Base-by-base conservation (phyloP, 1,140 invertebrate genomes). In the Idris sp. region DNA sequence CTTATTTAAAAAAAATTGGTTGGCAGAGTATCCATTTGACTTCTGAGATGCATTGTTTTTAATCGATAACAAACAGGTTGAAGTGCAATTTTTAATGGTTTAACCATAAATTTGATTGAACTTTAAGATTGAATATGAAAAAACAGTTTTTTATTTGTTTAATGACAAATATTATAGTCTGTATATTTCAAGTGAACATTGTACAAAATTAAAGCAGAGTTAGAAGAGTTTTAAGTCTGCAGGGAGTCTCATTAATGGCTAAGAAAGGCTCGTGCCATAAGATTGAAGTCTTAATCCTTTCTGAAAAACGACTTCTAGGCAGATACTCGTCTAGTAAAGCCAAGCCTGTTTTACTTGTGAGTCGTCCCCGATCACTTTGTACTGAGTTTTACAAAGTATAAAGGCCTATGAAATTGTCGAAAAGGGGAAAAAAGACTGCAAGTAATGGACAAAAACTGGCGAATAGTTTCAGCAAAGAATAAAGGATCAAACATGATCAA, bases 201-300 rank as follows among this genome's bases (percentile, higher is more conserved):
- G n/a, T n/a, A n/a, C n/a, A n/a, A n/a, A n/a, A n/a, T n/a, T n/a
- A n/a, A n/a, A n/a, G 22, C 22, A 8, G 8, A 25, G 8, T 4
- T 25, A 61, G 71, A 64, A 53, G 59, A 65, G 46, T 41, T 16
- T 33, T 26, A 58, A 35, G 72, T 79, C 61, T 61, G 51, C 68
- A 40, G 65, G 65, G 69, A 71, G 64, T 49, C 65, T 74, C 77
- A 79, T 79, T 79, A 74, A 76, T 79, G 71, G 76, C 65, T 73
- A n/a, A n/a, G 25, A 58, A 59, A 64, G 44, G 59, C 71, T 74
- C 71, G 53, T 69, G 61, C 56, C 71, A 26, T 40, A 56, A 54
- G 68, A 68, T 44, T 79, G 62, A 72, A 59, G 77, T 79, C 77
- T 76, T 79, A 79, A 78, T 78, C 65, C 59, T 43, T 53, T 19